These are phyloP conservation scores for Plebejus argus DNA, from an alignment of 2,888 invertebrate genomes.

Conservation along the genomic window DNA sequence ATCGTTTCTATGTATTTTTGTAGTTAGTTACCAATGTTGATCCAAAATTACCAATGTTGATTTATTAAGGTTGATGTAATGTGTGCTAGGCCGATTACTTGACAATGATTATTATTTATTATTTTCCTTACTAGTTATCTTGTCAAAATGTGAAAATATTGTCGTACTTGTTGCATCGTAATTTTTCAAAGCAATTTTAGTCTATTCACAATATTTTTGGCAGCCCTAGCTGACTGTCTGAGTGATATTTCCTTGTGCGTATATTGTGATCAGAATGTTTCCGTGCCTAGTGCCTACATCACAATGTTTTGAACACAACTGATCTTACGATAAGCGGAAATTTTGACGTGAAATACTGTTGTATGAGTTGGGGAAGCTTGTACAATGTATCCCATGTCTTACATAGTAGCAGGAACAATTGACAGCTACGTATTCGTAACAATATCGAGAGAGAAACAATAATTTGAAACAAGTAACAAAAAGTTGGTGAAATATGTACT, in stretches of 20 bases:
- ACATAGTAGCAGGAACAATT: not conserved
- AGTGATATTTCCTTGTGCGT: conserved; percentile 27
- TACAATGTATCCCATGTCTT: no score
- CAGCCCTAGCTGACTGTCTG: conserved; percentile 1
- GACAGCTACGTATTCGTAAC: not conserved
- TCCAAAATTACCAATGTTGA: no score
- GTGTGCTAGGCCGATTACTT: no score
- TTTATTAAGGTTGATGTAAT: no score
- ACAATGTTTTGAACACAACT: conserved; percentile 5
- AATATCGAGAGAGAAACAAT: not conserved
- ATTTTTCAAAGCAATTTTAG: no score
- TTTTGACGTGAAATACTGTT: not conserved
- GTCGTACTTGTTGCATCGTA: no score
- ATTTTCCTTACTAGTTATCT: no score
- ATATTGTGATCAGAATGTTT: conserved; percentile 1
- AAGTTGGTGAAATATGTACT: no score
- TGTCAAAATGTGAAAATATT: no score
- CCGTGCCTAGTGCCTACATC: not conserved
- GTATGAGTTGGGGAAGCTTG: not conserved
- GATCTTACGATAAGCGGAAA: not conserved
- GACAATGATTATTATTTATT: no score
- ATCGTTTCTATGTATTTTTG: no score
- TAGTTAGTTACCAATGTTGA: no score
- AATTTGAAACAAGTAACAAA: not conserved
- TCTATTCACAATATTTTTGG: not conserved